Percentiles rank a stretch among this genome's conserved stretches.
Evolutionary conservation across 2,113 vertebrate genomes (phyloP).

Genomic region (Rhadina sibilatrix): DNA sequence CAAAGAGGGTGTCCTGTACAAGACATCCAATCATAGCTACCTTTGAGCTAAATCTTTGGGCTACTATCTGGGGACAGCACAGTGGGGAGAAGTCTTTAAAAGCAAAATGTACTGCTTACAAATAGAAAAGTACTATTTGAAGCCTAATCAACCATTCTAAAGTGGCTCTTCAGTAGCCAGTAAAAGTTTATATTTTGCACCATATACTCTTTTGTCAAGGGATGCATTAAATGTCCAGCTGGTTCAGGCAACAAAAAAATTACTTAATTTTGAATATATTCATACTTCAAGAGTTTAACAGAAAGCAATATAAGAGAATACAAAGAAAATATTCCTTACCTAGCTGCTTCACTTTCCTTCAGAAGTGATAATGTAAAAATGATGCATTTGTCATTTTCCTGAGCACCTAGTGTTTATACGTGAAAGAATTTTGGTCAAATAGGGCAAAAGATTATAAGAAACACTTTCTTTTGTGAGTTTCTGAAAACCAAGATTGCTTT

Average conservation of each 20-base stretch:
- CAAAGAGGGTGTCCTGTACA: background rate
- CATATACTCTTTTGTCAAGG: background rate
- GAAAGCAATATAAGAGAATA: background rate
- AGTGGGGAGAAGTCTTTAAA: background rate
- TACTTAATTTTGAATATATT: background rate
- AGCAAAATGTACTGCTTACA: background rate
- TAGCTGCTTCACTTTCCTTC: background rate
- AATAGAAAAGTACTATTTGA: background rate
- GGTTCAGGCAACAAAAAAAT: background rate
- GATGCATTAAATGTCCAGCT: background rate
- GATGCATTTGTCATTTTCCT: background rate
- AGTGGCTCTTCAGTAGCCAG: background rate
- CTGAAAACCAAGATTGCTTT: background rate
- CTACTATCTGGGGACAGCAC: background rate
- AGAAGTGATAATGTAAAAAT: background rate
- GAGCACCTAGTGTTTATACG: background rate
- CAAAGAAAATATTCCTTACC: background rate
- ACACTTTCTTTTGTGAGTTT: background rate
- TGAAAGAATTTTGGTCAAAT: background rate
- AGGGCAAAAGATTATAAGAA: background rate
- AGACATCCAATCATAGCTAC: background rate
- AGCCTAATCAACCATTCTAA: background rate
- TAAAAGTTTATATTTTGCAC: background rate
- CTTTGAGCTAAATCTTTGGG: background rate
- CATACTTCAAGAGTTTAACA: background rate